These are phyloP conservation scores for Drosophila hamatofila DNA, from an alignment of 2,888 invertebrate genomes.

Conservation along the genomic window DNA sequence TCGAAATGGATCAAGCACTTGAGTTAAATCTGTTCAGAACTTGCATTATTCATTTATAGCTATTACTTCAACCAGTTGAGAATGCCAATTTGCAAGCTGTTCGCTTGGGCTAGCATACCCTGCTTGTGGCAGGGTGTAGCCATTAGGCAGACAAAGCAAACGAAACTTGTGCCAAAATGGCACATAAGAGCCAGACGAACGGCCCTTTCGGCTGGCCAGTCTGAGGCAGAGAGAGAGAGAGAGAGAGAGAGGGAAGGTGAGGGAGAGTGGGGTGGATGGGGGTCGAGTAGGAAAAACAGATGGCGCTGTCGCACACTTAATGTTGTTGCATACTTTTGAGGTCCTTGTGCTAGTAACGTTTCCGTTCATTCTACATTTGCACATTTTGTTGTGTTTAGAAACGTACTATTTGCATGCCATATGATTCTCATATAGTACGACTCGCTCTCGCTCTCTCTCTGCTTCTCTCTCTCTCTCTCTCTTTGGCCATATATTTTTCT, in stretches of 20 bases:
- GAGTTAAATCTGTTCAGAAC: background rate
- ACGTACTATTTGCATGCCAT: constrained; percentile 3
- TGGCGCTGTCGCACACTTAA: constrained; percentile 66
- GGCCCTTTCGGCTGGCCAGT: constrained; percentile 27
- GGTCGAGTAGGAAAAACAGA: constrained; percentile 18
- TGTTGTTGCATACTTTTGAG: constrained; percentile 78
- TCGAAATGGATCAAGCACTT: background rate
- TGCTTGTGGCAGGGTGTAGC: background rate
- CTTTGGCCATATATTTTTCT: background rate
- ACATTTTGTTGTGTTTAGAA: constrained; percentile 35
- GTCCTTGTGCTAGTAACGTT: constrained; percentile 79
- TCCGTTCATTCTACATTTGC: constrained; percentile 74
- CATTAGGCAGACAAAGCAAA: constrained; percentile 37
- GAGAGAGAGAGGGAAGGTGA: constrained; percentile 1
- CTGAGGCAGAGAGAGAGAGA: background rate
- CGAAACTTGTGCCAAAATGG: constrained; percentile 65
- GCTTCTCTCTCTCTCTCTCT: background rate
- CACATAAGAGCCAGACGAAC: constrained; percentile 58
- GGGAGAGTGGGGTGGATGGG: too few species aligned
- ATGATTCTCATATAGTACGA: background rate
- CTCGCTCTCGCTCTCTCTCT: background rate
- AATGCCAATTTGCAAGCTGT: background rate
- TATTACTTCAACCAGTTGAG: background rate
- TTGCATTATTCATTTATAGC: background rate
- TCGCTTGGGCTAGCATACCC: background rate